Evolutionary conservation across 2,888 invertebrate genomes (phyloP), one percentile per base, ranked within the genome.

Genomic region (Aphidoletes aphidimyza): DNA sequence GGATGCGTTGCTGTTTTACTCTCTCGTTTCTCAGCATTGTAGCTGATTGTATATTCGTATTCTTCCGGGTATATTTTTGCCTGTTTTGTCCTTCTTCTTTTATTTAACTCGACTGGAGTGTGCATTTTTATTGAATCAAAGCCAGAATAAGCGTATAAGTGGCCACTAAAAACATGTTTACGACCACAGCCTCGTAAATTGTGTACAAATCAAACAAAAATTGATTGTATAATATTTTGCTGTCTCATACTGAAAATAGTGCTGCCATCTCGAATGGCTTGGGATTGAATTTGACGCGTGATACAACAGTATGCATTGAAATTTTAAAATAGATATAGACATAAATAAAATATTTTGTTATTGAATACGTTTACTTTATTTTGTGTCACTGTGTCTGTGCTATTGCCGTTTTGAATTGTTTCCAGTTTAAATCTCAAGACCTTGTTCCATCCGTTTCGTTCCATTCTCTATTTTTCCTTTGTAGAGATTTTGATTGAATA

Each of bases 311-410:
- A 22, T 17, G 6, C 54, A 22, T 3, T 22, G 22, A 54, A 54
- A 22, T 54, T 26, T 22, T 2, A 47, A 47, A 39, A 47, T 14
- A 14, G 1, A 26, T 22, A 54, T 54, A 54, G 54, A 54, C 22
- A 54, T 26, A 54, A 54, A 54, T 54, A 54, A 54, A 54, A 54
- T 14, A 54, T 54, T 54, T 54, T 54, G 54, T 54, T 54, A 54
- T 54, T 54, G 22, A 54, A 54, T 54, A 5, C 22, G 54, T 54
- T 54, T 54, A 54, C 54, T 54, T 54, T 26, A 54, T 54, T n/a
- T 54, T 26, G 54, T 54, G 54, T 54, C 54, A 54, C 54, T 47
- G 9, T 54, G 22, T 54, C 54, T 54, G 54, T 22, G 54, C 47
- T 54, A 54, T 54, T 26, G 54, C 54, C 22, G 22, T 54, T 54